These are phyloP conservation scores for Anser cygnoides DNA, from an alignment of 2,113 vertebrate species.

Conservation along the genomic window DNA sequence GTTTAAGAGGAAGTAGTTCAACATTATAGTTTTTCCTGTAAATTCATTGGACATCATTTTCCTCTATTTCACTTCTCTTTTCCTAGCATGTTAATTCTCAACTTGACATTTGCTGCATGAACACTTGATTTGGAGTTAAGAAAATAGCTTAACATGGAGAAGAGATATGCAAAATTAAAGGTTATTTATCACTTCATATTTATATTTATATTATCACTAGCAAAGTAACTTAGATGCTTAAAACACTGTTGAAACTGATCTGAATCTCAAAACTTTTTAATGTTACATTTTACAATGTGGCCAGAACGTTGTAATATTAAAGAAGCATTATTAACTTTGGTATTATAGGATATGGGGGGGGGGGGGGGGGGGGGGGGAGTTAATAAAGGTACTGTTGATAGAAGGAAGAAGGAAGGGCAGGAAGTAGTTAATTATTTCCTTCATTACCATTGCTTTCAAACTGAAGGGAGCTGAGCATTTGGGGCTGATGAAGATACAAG, in stretches of 20 bases:
- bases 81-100: constrained; percentile 66
- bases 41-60: background rate
- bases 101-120: constrained; percentile 72
- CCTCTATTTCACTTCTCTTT: constrained; percentile 36
- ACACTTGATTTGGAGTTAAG: constrained; percentile 68
- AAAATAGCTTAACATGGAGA: constrained; percentile 68
- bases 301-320: background rate
- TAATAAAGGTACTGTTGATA: background rate
- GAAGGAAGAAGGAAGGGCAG: background rate
- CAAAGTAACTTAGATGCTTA: constrained; percentile 34
- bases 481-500: background rate
- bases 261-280: background rate
- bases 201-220: constrained; percentile 45
- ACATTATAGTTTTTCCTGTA: background rate
- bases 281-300: background rate
- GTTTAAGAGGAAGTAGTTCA: background rate
- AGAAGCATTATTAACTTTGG: background rate
- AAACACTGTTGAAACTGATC: constrained; percentile 13
- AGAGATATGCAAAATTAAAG: constrained; percentile 68
- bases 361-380: no score
- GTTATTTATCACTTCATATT: constrained; percentile 54
- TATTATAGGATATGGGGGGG: background rate
- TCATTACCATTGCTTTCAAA: background rate
- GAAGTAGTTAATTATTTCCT: background rate
- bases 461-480: background rate